Base-by-base conservation (phyloP, 2,888 invertebrate genomes). In the Tigriopus californicus region DNA sequence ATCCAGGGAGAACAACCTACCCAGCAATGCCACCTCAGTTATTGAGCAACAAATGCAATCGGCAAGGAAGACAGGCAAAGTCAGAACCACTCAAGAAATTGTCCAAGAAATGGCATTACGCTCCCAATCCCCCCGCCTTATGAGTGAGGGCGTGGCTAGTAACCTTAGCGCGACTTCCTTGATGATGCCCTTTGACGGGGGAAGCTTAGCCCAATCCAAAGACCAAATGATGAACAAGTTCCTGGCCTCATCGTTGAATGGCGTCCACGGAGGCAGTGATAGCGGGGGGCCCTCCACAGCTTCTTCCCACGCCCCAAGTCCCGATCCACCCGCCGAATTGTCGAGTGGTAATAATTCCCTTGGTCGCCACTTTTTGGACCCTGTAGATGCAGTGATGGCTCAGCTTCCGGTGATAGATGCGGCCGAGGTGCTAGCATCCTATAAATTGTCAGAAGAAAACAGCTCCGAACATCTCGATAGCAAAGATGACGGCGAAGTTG, bases 321-420 rank as follows among this genome's bases (percentile, higher is more conserved):
- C 61, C 22, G 58, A 60, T 41, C 48, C 46, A 40, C 42, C 33
- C 25, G 47, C 60, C 24, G 41, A 52, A 61, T 44, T 60, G 60
- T 54, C 62, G 48, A 58, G 22, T 47, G 60, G 22, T 47, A 42
- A 12, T 24, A 10, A 33, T 5, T 55, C 58, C 41, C 52, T 44
- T 12, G 61, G 60, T 52, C 42, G 41, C n/a, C 41, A 47, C 24
- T 24, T 52, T 48, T 55, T 52, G 52, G 33, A 76, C 62, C 74
- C 75, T 13, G 74, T 77, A 20, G 77, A 79, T 65, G 79, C 79
- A 62, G 80, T 82, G 61, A 71, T 81, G 65, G 74, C 79, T 24
- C 74, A 76, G 66, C 73, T 84, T 66, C 83, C 83, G 52, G 80
- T 82, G 1, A 69, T 84, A 58, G 79, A 82, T 69, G 70, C 71